Base-by-base conservation (phyloP, 1,140 invertebrate species). In the Drosophila dunni region DNA sequence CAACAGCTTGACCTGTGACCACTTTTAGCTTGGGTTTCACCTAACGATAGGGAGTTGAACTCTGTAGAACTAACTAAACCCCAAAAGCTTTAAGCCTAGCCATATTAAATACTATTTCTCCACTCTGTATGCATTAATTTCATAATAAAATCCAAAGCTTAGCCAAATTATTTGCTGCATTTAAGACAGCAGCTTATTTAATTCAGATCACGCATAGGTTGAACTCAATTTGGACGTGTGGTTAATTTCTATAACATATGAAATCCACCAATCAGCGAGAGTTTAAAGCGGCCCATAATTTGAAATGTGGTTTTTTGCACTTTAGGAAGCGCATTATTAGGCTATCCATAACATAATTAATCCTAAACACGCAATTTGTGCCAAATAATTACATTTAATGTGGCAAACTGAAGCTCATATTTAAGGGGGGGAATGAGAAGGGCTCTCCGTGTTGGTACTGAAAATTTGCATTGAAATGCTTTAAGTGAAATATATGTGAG, bases 351-450 rank as follows among this genome's bases (percentile, higher is more conserved):
- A 61, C 75, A 90, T 90, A 89, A 89, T 89, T 89, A 90, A 90
- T 90, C 85, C 85, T 89, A 89, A 89, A 89, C 85, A 89, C 85
- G 85, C 85, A 68, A 85, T 89, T 89, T 85, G 76, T 81, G 80
- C 85, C 78, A 89, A 88, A 88, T 89, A 89, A 89, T 89, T 89
- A 89, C 84, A 80, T 89, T 89, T 89, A 89, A 89, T 89, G 67
- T 53, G 74, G 42, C 54, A 46, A 48, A 29, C 38, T 38, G 36
- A 20, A 20, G 51, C 40, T 9, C 40, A 36, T 54, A 29, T 29
- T 29, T 29, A 29, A 29, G 36, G 24, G 34, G 24, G 5, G 3
- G 24, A 24, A 3, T 15, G 36, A 11, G 6, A 17, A 36, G 50
- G 46, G 17, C 24, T 6, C 24, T 29, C 24, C 5, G 4, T 29